A percentile compares a stretch with the other conserved stretches of the same genome.
Conservation (phyloP, 1,140 invertebrate genomes). For the Euura saliciscinereae region DNA sequence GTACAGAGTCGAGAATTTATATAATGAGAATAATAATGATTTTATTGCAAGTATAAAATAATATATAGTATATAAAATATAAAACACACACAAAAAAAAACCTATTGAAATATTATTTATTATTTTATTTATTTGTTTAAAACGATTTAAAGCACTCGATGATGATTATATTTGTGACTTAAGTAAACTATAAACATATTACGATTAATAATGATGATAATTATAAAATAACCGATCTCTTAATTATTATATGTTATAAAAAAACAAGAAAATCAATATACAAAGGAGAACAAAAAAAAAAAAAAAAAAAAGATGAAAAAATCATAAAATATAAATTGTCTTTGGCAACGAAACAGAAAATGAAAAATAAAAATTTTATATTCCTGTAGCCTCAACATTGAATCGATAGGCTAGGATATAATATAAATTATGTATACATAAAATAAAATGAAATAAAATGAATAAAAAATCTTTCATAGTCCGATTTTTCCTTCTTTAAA, state of each 20-base stretch:
- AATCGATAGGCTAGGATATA: not conserved
- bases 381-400: not conserved
- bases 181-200: too few species aligned
- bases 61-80: not conserved
- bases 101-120: too few species aligned
- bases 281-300: not conserved
- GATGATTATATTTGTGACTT: not conserved
- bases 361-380: not conserved
- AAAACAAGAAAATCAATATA: not conserved
- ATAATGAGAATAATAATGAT: not conserved
- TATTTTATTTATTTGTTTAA: not conserved
- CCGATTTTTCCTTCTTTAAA: too few species aligned
- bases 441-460: not conserved
- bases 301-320: not conserved
- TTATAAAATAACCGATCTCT: too few species aligned
- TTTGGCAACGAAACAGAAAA: slow-evolving; percentile 42
- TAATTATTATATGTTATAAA: not conserved
- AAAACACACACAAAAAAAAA: not conserved
- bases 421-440: not conserved
- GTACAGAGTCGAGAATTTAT: not conserved
- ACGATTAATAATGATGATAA: too few species aligned
- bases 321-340: slow-evolving; percentile 26
- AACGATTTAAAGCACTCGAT: not conserved
- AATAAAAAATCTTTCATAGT: not conserved
- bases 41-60: not conserved